phyloP scores from a whole-genome alignment of 2,888 invertebrate species.

The Ennomos erosarius region DNA sequence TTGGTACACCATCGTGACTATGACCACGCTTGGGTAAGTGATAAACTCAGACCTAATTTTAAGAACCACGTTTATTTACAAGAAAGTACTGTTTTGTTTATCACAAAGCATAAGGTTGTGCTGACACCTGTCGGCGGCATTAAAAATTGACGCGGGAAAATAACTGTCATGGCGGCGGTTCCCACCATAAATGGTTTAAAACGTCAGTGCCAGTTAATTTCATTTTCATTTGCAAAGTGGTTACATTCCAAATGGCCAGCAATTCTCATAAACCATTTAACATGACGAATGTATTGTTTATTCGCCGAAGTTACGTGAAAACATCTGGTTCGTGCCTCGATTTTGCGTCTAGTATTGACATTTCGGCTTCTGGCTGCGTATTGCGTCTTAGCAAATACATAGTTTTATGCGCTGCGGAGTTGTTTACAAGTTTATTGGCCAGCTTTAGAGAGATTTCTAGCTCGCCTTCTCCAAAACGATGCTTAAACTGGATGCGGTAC shows the following conservation, averaged over 20 bases:
- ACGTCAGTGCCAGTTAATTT: slow-evolving; percentile 61
- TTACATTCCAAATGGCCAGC: slow-evolving; percentile 31
- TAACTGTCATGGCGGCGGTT: slow-evolving; percentile 70
- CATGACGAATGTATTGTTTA: slow-evolving; percentile 28
- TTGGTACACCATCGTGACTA: slow-evolving; percentile 99
- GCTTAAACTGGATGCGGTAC: slow-evolving; percentile 7
- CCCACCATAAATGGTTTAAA: slow-evolving; percentile 65
- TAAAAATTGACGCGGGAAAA: slow-evolving; percentile 74
- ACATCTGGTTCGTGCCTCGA: slow-evolving; percentile 23
- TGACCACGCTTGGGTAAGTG: slow-evolving; percentile 99
- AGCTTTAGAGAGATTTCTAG: slow-evolving; percentile 7
- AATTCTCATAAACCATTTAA: slow-evolving; percentile 46
- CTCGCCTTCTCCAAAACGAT: neutral
- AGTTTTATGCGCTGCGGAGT: slow-evolving; percentile 20
- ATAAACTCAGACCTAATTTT: too few relatives aligned
- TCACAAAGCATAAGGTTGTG: slow-evolving; percentile 20
- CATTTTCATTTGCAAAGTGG: slow-evolving; percentile 49
- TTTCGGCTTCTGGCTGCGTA: slow-evolving; percentile 26
- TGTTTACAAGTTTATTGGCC: slow-evolving; percentile 15
- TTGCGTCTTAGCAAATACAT: slow-evolving; percentile 24
- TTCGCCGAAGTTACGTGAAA: slow-evolving; percentile 20
- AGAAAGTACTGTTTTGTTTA: slow-evolving; percentile 14
- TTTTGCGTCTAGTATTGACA: slow-evolving; percentile 28
- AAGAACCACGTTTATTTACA: too few relatives aligned
- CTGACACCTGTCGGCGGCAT: slow-evolving; percentile 77